phyloP scores from a whole-genome alignment of 1,140 invertebrate genomes.

The Muscidifurax raptorellus region DNA sequence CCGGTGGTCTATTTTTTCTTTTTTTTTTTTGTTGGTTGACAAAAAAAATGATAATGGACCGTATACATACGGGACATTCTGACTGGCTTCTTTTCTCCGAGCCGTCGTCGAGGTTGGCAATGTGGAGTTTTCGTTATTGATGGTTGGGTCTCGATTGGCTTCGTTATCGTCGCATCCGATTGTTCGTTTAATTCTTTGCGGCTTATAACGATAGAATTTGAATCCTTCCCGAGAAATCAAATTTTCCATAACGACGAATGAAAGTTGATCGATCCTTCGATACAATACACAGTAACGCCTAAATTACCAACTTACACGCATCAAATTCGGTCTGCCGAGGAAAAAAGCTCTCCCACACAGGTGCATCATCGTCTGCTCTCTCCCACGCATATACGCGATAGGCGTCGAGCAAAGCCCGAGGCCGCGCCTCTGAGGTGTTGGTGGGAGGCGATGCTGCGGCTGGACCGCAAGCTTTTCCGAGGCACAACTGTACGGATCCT shows the following conservation, averaged over 20 bases:
- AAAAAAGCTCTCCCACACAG: background rate
- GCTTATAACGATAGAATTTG: no score
- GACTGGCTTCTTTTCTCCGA: background rate
- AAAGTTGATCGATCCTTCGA: no score
- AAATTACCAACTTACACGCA: no score
- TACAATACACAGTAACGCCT: no score
- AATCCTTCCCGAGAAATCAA: no score
- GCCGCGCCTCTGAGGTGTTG: conserved; percentile 30
- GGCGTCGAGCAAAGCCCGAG: background rate
- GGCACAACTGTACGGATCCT: background rate
- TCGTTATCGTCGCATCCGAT: background rate
- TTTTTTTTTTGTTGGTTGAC: background rate
- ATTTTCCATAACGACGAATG: no score
- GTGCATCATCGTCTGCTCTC: background rate
- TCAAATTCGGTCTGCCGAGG: no score
- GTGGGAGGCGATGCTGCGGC: conserved; percentile 24
- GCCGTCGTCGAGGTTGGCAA: no score
- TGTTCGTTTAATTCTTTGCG: background rate
- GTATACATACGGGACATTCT: background rate
- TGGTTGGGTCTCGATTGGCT: background rate
- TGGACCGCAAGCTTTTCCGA: background rate
- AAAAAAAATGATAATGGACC: background rate
- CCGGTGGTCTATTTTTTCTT: background rate
- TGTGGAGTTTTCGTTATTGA: background rate
- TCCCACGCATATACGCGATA: background rate